These are phyloP conservation scores for Zaprionus nigranus DNA, from an alignment of 1,140 invertebrate species.

Conservation along the genomic window DNA sequence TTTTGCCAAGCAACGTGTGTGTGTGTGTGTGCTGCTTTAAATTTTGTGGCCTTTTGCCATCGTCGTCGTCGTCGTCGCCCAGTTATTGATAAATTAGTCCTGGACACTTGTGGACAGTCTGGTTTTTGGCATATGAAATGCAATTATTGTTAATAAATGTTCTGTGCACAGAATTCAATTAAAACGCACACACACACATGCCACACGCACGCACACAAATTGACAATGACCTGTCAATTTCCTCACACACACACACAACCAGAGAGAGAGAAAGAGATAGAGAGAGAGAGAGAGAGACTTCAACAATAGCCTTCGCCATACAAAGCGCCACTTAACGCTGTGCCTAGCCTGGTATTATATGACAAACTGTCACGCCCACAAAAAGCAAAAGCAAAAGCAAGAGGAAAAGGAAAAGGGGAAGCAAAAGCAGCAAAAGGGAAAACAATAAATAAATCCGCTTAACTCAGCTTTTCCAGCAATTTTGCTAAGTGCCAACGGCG, in stretches of 20 bases:
- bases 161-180: conserved; percentile 73
- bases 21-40: conserved; percentile 18
- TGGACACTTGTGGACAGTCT: conserved; percentile 75
- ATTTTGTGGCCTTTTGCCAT: conserved; percentile 5
- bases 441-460: conserved; percentile 79
- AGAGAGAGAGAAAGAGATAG: background rate
- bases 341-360: conserved; percentile 60
- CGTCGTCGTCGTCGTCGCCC: background rate
- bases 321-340: conserved; percentile 49
- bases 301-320: conserved; percentile 1
- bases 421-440: conserved; percentile 17
- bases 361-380: conserved; percentile 74
- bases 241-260: conserved; percentile 4
- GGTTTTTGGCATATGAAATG: conserved; percentile 65
- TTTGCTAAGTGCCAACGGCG: conserved; percentile 57
- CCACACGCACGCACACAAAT: background rate
- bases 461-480: conserved; percentile 70
- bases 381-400: conserved; percentile 22
- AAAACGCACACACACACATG: conserved; percentile 46
- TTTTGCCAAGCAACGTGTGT: conserved; percentile 53
- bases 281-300: background rate
- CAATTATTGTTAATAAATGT: conserved; percentile 81
- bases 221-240: conserved; percentile 70
- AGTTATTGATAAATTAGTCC: conserved; percentile 79
- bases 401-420: conserved; percentile 4